Conservation (phyloP, 2,113 vertebrate genomes). For the Triplophysa dalaica region DNA sequence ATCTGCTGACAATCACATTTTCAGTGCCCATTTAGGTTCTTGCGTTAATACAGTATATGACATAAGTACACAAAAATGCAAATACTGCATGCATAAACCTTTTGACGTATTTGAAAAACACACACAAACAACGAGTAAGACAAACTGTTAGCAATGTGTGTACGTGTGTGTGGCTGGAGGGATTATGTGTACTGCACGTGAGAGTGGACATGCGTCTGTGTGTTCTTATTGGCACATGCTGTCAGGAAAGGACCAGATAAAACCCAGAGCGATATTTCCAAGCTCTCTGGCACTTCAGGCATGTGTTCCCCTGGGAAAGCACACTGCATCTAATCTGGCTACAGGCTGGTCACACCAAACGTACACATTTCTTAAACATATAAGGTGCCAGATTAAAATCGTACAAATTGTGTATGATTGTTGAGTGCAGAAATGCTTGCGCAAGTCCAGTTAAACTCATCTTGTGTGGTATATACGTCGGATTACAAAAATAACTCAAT, state of each 20-base stretch:
- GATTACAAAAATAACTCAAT: conserved; percentile 48
- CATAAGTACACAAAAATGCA: too few relatives aligned
- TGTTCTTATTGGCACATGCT: conserved; percentile 27
- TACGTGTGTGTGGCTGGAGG: background rate
- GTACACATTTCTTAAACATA: background rate
- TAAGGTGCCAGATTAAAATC: background rate
- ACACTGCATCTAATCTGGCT: background rate
- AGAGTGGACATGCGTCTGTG: conserved; percentile 9
- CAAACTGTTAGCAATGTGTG: background rate
- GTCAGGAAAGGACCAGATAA: conserved; percentile 28
- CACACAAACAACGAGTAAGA: background rate
- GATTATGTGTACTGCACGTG: background rate
- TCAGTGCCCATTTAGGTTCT: background rate
- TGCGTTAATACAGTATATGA: too few relatives aligned
- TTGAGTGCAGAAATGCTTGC: conserved; percentile 17
- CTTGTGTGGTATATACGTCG: conserved; percentile 51
- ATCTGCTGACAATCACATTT: background rate
- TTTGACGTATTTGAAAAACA: background rate
- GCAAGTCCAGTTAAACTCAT: conserved; percentile 27
- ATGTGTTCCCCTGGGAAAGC: conserved; percentile 15
- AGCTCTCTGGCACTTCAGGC: conserved; percentile 41
- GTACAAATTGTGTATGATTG: background rate
- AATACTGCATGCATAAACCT: background rate
- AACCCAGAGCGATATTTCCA: conserved; percentile 40
- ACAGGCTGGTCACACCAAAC: background rate